Percentiles rank a stretch among this genome's conserved stretches.
These are phyloP conservation scores for Thamnaconus septentrionalis DNA, from an alignment of 2,113 vertebrate genomes.

Conservation along the genomic window DNA sequence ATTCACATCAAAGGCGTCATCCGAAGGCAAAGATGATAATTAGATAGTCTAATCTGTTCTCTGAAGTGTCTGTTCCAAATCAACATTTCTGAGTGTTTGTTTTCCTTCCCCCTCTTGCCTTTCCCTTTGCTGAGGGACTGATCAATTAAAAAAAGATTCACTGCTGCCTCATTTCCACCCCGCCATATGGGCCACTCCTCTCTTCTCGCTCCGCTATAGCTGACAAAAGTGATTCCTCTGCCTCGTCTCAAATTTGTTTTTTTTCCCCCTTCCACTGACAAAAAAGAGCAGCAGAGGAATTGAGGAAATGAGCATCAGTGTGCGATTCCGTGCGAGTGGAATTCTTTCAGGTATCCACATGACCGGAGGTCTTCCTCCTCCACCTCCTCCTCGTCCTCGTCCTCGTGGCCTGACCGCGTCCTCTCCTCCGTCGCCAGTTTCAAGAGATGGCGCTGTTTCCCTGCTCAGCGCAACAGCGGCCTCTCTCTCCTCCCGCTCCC, in stretches of 20 bases:
- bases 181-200: slow-evolving; percentile 46
- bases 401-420: slow-evolving; percentile 14
- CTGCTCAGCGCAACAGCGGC: slow-evolving; percentile 37
- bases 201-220: slow-evolving; percentile 33
- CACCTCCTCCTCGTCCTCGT: background rate
- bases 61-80: slow-evolving; percentile 71
- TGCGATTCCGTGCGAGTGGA: background rate
- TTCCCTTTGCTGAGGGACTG: slow-evolving; percentile 67
- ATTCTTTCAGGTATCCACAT: no score
- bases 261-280: background rate
- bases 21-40: slow-evolving; percentile 76
- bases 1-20: slow-evolving; percentile 77
- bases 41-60: slow-evolving; percentile 78
- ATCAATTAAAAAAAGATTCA: slow-evolving; percentile 73
- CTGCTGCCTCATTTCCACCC: slow-evolving; percentile 63
- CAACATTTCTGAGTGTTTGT: slow-evolving; percentile 76
- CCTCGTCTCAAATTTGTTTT: slow-evolving; percentile 36
- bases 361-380: no score
- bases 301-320: slow-evolving; percentile 47
- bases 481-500: background rate
- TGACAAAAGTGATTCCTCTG: slow-evolving; percentile 51
- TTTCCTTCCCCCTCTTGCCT: slow-evolving; percentile 56
- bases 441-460: slow-evolving; percentile 82
- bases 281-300: slow-evolving; percentile 3
- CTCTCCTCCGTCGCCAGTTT: slow-evolving; percentile 23